Evolutionary conservation across 1,140 invertebrate species (phyloP).

Genomic region (Coptotermes formosanus): DNA sequence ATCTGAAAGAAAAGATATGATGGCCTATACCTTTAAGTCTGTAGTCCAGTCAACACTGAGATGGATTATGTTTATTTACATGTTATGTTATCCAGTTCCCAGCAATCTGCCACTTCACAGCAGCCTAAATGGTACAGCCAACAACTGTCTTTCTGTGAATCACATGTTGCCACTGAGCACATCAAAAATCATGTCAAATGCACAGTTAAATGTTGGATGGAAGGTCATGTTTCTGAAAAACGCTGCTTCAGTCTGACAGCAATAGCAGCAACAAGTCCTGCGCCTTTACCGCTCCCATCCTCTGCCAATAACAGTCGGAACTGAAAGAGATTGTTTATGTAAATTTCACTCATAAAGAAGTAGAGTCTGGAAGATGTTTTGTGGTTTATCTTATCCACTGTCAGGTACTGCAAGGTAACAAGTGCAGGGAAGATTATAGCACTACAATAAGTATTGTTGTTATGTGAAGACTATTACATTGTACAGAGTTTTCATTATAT

Average conservation of each 20-base stretch:
- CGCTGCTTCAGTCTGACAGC: conserved; percentile 51
- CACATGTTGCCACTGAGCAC: background rate
- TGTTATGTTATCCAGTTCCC: background rate
- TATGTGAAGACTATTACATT: no score
- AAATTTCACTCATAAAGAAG: background rate
- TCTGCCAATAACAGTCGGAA: conserved; percentile 69
- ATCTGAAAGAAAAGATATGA: background rate
- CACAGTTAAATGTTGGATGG: background rate
- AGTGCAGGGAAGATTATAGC: no score
- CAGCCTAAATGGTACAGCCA: background rate
- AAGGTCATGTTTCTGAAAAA: conserved; percentile 35
- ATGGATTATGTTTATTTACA: background rate
- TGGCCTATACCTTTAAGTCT: background rate
- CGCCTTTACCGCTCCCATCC: conserved; percentile 80
- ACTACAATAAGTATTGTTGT: no score
- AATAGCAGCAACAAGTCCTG: conserved; percentile 70
- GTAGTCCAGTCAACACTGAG: background rate
- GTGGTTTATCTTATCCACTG: no score
- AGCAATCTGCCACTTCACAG: background rate
- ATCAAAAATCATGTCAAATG: background rate
- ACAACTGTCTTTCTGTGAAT: background rate
- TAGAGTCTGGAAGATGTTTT: no score
- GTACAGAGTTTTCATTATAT: no score
- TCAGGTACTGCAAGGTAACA: no score
- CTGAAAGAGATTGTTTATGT: conserved; percentile 48